Evolutionary conservation across 2,797 vertebrate species (phyloP).

Genomic region (Hoplostethus mediterraneus): DNA sequence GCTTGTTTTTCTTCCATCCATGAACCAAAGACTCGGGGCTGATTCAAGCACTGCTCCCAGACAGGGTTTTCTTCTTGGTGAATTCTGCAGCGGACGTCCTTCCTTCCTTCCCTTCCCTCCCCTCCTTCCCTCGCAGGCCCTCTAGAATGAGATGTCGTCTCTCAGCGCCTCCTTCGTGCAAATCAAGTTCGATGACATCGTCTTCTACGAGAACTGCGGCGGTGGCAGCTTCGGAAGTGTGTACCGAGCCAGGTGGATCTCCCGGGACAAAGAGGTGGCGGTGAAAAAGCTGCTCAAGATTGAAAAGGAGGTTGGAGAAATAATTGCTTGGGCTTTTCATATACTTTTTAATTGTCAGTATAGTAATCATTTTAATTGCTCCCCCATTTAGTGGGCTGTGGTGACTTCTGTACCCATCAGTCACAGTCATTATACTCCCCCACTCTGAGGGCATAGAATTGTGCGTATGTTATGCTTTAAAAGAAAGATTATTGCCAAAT

Average conservation of each 20-base stretch:
- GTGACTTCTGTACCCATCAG: conserved; percentile 82
- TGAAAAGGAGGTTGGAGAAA: conserved; percentile 95
- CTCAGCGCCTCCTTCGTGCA: conserved; percentile 96
- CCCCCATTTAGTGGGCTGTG: conserved; percentile 79
- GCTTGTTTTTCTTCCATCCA: no score
- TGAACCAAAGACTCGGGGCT: conserved; percentile 18
- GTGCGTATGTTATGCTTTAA: conserved; percentile 65
- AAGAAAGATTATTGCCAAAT: conserved; percentile 80
- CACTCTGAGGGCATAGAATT: conserved; percentile 64
- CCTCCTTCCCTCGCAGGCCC: conserved; percentile 38
- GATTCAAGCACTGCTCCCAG: not conserved
- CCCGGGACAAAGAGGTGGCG: conserved; percentile 98
- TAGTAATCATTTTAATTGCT: conserved; percentile 88
- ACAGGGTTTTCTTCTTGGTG: not conserved
- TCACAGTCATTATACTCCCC: conserved; percentile 83
- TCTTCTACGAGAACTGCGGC: conserved; percentile 98
- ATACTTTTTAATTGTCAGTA: conserved; percentile 86
- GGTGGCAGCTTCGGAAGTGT: conserved; percentile 99
- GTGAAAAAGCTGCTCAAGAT: conserved; percentile 99
- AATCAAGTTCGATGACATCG: conserved; percentile 96
- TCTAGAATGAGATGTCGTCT: conserved; percentile 96
- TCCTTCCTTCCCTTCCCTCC: conserved; percentile 10
- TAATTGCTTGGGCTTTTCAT: conserved; percentile 83
- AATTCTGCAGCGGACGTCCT: conserved; percentile 29
- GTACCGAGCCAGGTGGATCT: conserved; percentile 98